Base-by-base conservation (phyloP, 30 jellyfish, hydroid and myxozoan genomes). In the Cassiopea andromeda region DNA sequence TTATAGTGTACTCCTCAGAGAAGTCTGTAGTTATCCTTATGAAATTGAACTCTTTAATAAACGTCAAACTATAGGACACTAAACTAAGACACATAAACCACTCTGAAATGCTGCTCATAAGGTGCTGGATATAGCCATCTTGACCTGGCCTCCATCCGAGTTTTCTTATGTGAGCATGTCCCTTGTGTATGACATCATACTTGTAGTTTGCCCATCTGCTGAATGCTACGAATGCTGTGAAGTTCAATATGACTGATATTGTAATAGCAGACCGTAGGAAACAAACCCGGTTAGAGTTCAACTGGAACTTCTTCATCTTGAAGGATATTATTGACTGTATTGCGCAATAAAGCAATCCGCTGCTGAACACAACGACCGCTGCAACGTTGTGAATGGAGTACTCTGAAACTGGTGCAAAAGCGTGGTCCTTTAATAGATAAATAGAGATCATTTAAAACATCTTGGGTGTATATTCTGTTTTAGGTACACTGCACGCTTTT, bases 1-100 rank as follows among this genome's bases (percentile, higher is more conserved):
- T 90, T 49, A 85, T 79, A 76, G 90, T 85, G 73, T 78, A 75
- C 47, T 92, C 91, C 46, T 86, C 93, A 44, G 97, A 92, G 84
- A 94, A 94, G 78, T 84, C 96, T 13, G 98, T 85, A 59, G 95
- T 89, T 67, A 94, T 94, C 45, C 94, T 84, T 70, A 94, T 86
- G 64, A 73, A 83, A 60, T 85, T 84, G 67, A 94, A 94, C 59
- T 94, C 98, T 48, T 70, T 60, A 6, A 94, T 88, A 82, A 94
- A 94, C 49, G 98, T 94, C 77, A 94, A 72, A 27, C 94, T 67
- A 64, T 66, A 94, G 4, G 71, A 44, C 13, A 82, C 96, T 73
- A 94, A 67, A 48, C 94, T 87, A n/a, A 89, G 82, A 57, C 98
- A 94, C 97, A 94, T 88, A 43, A 90, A 60, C 98, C 98, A 94